Conservation (phyloP, 2,113 vertebrate genomes). For the Phainopepla nitens region DNA sequence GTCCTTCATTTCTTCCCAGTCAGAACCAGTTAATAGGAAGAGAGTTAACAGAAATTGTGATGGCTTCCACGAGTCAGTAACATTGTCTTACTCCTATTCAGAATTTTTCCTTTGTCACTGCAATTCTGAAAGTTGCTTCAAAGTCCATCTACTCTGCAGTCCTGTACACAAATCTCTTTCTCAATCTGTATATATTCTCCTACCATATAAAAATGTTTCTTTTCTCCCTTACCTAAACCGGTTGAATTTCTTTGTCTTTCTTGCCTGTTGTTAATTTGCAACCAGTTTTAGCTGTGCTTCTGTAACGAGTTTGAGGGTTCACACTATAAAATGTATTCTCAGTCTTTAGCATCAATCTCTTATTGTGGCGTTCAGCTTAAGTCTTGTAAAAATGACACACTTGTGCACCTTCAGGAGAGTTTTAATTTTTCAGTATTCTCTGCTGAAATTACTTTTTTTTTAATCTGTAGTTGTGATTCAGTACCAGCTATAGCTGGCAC, state of each 20-base stretch:
- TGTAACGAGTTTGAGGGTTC: background rate
- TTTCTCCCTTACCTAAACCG: background rate
- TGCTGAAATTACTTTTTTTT: conserved; percentile 16
- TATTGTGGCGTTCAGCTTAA: background rate
- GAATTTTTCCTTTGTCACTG: background rate
- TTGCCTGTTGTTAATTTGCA: background rate
- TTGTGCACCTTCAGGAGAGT: background rate
- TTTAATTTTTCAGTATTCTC: conserved; percentile 23
- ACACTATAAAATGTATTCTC: background rate
- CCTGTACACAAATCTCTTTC: background rate
- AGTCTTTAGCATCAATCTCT: background rate
- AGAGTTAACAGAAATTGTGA: background rate
- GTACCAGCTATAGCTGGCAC: conserved; percentile 6
- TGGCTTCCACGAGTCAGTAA: background rate
- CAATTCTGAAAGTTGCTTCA: background rate
- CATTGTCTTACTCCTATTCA: background rate
- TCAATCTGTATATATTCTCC: background rate
- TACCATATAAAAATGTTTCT: background rate
- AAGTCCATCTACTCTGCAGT: background rate
- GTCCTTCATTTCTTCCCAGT: background rate
- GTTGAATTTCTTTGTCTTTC: background rate
- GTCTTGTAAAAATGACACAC: background rate
- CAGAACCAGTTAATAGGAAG: background rate
- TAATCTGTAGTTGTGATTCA: background rate
- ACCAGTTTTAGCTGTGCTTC: background rate